Conservation (phyloP, 2,888 invertebrate genomes). For the Bombylius major region DNA sequence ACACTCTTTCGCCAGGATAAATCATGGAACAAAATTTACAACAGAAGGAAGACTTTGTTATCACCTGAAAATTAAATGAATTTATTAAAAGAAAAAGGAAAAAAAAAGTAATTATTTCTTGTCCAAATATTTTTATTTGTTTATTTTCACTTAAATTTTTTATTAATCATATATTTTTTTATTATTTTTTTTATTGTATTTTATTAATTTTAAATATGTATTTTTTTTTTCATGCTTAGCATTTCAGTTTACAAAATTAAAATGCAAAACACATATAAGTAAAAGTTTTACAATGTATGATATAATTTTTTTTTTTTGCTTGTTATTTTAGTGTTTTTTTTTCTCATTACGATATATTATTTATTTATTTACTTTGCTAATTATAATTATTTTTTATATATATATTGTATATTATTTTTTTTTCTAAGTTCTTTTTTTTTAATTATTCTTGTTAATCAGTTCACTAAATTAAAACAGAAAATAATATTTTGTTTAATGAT, state of each 20-base stretch:
- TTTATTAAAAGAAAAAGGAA: too few species aligned
- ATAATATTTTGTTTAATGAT: too few species aligned
- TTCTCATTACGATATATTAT: not conserved
- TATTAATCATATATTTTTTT: constrained; percentile 1
- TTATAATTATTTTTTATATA: too few species aligned
- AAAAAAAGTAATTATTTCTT: not conserved
- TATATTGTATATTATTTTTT: too few species aligned
- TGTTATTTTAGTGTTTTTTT: constrained; percentile 1
- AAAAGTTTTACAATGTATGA: constrained; percentile 1
- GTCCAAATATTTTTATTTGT: not conserved
- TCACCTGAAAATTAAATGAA: too few species aligned
- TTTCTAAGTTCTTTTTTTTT: too few species aligned
- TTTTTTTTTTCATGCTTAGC: not conserved
- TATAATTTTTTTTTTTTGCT: not conserved
- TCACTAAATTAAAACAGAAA: too few species aligned
- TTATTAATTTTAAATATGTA: not conserved
- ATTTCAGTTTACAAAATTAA: not conserved
- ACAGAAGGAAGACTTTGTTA: too few species aligned
- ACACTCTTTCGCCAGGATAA: too few species aligned
- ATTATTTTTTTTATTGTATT: not conserved
- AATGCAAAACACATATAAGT: not conserved
- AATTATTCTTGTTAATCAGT: too few species aligned
- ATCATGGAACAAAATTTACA: too few species aligned
- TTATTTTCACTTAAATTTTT: not conserved
- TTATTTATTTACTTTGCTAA: not conserved